These are phyloP conservation scores for Ceratothoa steindachneri DNA, from an alignment of 2,888 invertebrate species.

Conservation along the genomic window DNA sequence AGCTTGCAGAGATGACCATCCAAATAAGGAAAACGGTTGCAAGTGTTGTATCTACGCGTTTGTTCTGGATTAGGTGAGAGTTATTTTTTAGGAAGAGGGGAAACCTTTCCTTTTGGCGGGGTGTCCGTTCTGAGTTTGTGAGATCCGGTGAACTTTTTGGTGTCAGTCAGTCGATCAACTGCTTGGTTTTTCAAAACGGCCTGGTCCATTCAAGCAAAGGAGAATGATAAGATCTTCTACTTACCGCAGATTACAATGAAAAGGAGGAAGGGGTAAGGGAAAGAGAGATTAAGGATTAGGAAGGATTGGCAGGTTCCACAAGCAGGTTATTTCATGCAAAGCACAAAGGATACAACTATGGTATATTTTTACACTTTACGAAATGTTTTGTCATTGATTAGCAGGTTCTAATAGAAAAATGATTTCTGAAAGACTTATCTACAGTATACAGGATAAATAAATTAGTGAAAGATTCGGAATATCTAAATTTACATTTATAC, in stretches of 20 bases:
- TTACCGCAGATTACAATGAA: background rate
- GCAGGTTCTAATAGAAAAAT: too few relatives aligned
- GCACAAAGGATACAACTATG: too few relatives aligned
- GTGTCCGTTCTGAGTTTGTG: constrained; percentile 53
- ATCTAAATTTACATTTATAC: too few relatives aligned
- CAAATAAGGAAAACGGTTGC: background rate
- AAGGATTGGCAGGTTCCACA: background rate
- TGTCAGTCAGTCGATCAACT: constrained; percentile 54
- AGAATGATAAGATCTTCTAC: constrained; percentile 10
- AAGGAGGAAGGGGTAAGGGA: background rate
- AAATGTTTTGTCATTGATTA: too few relatives aligned
- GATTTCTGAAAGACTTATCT: too few relatives aligned
- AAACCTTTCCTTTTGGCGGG: constrained; percentile 54
- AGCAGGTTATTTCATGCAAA: background rate
- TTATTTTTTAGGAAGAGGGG: constrained; percentile 52
- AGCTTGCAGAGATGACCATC: background rate
- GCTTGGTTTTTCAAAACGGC: constrained; percentile 49
- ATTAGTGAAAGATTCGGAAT: too few relatives aligned
- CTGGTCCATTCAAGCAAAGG: constrained; percentile 24
- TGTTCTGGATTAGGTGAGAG: background rate
- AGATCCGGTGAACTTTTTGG: constrained; percentile 51
- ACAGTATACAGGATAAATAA: too few relatives aligned
- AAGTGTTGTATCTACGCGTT: background rate
- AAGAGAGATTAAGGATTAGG: background rate
- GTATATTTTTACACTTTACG: too few relatives aligned